These are phyloP conservation scores for Chlorospingus flavigularis DNA, from an alignment of 2,797 vertebrate genomes.

Conservation along the genomic window DNA sequence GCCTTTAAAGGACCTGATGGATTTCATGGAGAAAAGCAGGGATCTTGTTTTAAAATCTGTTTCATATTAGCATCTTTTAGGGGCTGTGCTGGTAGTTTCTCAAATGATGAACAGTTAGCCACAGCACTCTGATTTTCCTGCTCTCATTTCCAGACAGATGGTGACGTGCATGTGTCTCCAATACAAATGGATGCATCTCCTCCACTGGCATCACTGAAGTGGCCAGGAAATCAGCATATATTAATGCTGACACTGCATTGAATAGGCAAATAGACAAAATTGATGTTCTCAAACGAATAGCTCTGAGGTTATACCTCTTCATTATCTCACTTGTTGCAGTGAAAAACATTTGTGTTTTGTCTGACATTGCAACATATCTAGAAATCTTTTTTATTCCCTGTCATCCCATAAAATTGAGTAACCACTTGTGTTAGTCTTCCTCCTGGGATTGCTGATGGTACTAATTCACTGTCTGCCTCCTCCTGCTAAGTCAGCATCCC, in stretches of 20 bases:
- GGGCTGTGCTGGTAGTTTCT: background rate
- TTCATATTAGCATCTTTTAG: background rate
- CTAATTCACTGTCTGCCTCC: background rate
- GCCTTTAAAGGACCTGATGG: background rate
- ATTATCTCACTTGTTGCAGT: background rate
- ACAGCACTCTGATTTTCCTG: background rate
- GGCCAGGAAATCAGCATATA: background rate
- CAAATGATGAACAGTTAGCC: background rate
- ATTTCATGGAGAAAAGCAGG: background rate
- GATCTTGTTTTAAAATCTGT: background rate
- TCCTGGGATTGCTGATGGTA: background rate
- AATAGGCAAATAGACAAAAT: slow-evolving; percentile 12
- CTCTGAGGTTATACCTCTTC: background rate
- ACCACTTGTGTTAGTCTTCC: background rate
- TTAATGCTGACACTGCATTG: background rate
- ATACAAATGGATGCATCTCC: background rate
- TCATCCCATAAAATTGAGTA: background rate
- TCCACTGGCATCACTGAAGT: background rate
- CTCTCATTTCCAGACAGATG: background rate
- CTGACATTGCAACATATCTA: background rate
- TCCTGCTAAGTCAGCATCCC: background rate
- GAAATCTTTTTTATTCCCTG: background rate
- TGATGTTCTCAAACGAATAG: background rate
- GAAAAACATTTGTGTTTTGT: background rate
- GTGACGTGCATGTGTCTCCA: background rate